Evolutionary conservation across 2,888 invertebrate species (phyloP).

Genomic region (Galerucella nymphaeae): DNA sequence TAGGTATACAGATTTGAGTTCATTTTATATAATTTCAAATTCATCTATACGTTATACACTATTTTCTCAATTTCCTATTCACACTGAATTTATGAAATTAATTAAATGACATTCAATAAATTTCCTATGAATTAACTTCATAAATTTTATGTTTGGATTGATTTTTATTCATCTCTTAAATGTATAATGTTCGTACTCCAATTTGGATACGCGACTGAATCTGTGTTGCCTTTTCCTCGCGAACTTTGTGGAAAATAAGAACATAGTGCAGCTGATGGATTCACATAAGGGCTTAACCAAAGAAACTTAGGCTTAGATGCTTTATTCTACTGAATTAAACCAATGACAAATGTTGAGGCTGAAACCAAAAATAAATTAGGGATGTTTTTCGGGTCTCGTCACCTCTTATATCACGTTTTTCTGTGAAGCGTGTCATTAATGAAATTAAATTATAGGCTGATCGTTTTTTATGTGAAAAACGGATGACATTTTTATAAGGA

Average conservation of each 20-base stretch:
- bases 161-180: not conserved
- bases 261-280: constrained; percentile 26
- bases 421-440: constrained; percentile 17
- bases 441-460: constrained; percentile 20
- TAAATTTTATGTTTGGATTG: not conserved
- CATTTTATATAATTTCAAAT: no score
- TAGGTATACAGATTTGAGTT: no score
- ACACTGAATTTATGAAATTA: no score
- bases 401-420: constrained; percentile 17
- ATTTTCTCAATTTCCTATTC: no score
- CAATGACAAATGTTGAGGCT: constrained; percentile 28
- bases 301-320: constrained; percentile 17
- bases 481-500: not conserved
- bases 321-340: constrained; percentile 28
- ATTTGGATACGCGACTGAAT: not conserved
- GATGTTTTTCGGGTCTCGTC: constrained; percentile 25
- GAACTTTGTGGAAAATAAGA: constrained; percentile 6
- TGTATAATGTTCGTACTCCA: not conserved
- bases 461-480: not conserved
- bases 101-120: no score
- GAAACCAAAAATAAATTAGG: constrained; percentile 28
- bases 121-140: no score
- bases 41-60: no score
- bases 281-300: constrained; percentile 29
- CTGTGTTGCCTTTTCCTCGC: constrained; percentile 1